A percentile compares a stretch with the other conserved stretches of the same genome.
phyloP scores from a whole-genome alignment of 2,113 vertebrate species.

The Orthonyx spaldingii region DNA sequence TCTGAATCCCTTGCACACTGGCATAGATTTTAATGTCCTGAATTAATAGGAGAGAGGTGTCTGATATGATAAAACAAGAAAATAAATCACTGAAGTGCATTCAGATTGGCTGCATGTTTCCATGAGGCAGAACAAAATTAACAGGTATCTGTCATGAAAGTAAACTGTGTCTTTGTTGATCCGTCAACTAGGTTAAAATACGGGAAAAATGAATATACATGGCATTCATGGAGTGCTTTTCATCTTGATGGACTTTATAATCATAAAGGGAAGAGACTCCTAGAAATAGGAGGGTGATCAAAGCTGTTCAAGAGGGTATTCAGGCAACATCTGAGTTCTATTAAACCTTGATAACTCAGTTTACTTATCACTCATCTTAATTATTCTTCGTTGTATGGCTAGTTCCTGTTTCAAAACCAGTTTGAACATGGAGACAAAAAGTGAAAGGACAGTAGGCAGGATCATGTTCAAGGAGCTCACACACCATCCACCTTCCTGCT shows the following conservation, averaged over 20 bases:
- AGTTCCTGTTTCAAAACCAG: not conserved
- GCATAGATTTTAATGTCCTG: conserved; percentile 10
- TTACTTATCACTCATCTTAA: conserved; percentile 1
- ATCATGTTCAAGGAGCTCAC: not conserved
- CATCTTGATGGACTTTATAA: conserved; percentile 1
- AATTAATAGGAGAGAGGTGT: conserved; percentile 20
- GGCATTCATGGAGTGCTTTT: not conserved
- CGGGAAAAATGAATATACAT: conserved; percentile 31
- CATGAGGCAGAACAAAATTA: not conserved
- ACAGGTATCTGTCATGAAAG: conserved; percentile 29
- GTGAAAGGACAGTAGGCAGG: not conserved
- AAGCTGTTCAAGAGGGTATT: conserved; percentile 11
- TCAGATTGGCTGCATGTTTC: not conserved
- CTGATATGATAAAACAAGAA: not conserved
- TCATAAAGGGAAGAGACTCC: not conserved
- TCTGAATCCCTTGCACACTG: not conserved
- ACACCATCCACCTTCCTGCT: not conserved
- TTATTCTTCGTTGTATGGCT: not conserved
- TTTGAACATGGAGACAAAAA: not conserved
- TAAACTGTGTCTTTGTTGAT: conserved; percentile 9
- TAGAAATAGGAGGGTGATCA: conserved; percentile 20
- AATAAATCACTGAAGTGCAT: not conserved
- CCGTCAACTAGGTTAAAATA: not conserved
- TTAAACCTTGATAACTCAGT: not conserved
- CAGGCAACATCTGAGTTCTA: not conserved